Evolutionary conservation across 92 coral and sea anemone species (phyloP).

Genomic region (Anthopleura xanthogrammica): DNA sequence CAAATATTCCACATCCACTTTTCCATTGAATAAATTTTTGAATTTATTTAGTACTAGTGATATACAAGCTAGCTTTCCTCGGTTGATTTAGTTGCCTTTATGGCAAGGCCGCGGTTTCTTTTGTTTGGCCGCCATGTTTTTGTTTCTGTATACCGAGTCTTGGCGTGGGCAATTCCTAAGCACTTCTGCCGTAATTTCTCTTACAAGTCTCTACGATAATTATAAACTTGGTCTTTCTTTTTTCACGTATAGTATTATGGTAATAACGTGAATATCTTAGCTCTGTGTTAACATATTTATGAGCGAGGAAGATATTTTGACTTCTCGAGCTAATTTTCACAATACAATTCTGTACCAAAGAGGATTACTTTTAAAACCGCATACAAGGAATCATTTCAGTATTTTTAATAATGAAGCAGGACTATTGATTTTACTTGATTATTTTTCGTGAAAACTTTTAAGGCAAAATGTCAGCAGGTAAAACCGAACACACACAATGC

Average conservation of each 20-base stretch:
- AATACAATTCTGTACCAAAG: neutral
- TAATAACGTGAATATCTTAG: conserved; percentile 77
- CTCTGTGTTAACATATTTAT: conserved; percentile 78
- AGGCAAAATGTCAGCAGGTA: neutral
- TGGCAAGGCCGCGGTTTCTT: conserved; percentile 21
- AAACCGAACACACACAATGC: conserved; percentile 6
- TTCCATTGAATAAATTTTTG: conserved; percentile 20
- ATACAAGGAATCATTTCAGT: neutral
- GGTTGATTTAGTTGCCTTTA: neutral
- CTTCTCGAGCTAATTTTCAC: conserved; percentile 60
- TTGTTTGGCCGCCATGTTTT: conserved; percentile 48
- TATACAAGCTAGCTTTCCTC: conserved; percentile 20
- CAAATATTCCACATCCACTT: conserved; percentile 6
- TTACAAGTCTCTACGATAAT: conserved; percentile 8
- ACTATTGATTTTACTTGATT: neutral
- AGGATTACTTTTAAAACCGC: neutral
- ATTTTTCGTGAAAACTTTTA: neutral
- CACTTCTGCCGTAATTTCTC: neutral
- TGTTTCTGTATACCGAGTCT: neutral
- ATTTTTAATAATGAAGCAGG: neutral
- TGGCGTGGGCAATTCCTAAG: conserved; percentile 17
- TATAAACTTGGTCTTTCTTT: conserved; percentile 21
- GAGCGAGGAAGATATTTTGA: conserved; percentile 54
- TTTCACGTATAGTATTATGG: conserved; percentile 65
- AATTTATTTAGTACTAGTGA: conserved; percentile 15